Percentiles rank a stretch among this genome's conserved stretches.
Conservation (phyloP, 2,888 invertebrate species). For the Ophonus ardosiacus region DNA sequence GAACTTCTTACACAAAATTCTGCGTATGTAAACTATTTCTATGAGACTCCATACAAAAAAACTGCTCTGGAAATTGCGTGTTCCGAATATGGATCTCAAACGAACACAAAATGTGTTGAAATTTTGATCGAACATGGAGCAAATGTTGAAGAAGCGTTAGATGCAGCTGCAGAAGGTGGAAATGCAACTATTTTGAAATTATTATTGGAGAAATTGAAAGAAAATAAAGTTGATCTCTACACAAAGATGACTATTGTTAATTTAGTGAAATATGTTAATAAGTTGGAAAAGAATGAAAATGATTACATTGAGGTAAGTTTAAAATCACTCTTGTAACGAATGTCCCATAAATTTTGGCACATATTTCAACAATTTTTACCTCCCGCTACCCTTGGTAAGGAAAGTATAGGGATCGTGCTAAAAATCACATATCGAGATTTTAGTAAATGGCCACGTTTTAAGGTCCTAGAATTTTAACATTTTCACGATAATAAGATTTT, state of each 20-base stretch:
- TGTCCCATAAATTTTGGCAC: no score
- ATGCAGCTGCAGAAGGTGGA: constrained; percentile 41
- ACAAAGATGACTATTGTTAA: constrained; percentile 26
- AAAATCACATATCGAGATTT: no score
- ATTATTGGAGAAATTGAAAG: constrained; percentile 33
- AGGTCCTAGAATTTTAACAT: no score
- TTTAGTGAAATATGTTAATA: constrained; percentile 36
- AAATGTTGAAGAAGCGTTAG: constrained; percentile 44
- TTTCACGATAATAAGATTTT: no score
- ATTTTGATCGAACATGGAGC: constrained; percentile 50
- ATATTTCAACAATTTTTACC: no score
- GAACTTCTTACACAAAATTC: constrained; percentile 11
- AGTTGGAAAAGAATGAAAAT: constrained; percentile 23
- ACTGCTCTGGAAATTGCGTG: constrained; percentile 54
- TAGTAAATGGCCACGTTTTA: no score
- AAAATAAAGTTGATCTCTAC: constrained; percentile 13
- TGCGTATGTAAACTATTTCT: constrained; percentile 45
- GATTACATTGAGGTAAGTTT: constrained; percentile 44
- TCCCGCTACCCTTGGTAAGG: no score
- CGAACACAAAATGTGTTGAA: constrained; percentile 45
- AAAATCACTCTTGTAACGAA: no score
- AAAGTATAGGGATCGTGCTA: no score
- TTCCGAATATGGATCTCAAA: constrained; percentile 15
- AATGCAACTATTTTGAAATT: constrained; percentile 46
- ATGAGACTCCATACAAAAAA: constrained; percentile 53